Base-by-base conservation (phyloP, 2,888 invertebrate species). In the Ennomos erosarius region DNA sequence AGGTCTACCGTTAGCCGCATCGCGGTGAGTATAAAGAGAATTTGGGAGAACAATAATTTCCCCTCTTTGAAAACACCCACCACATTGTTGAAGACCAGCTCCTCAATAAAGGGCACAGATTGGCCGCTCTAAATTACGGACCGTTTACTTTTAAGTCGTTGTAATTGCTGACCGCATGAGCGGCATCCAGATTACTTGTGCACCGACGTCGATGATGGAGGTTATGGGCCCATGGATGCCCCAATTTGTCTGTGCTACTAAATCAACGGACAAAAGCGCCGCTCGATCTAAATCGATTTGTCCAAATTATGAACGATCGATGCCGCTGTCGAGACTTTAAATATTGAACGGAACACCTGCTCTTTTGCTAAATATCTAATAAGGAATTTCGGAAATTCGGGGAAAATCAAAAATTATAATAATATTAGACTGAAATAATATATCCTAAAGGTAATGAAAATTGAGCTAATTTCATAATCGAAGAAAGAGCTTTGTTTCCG, bases 281-380 rank as follows among this genome's bases (percentile, higher is more conserved):
- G 88, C 87, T 60, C 81, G 87, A 82, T 90, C 89, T 88, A 87
- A 90, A 90, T 88, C 91, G 90, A 90, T 90, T 86, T 88, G 87
- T 89, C 80, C 85, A 86, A 91, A 90, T 91, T 90, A 90, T 82
- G 78, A 82, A 71, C 72, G 74, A 69, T 73, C 70, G 71, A 69
- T 69, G 70, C 71, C 64, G 65, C 64, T 67, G 79, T 83, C 59
- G 59, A 55, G 47, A 55, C 78, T 85, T 82, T 85, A 82, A 85
- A 86, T 81, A 85, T 84, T 83, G 75, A 78, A 81, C 78, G 74
- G 73, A 74, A 72, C 81, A 81, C 76, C 78, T 77, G 80, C 76
- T 62, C 73, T 71, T 79, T 79, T 58, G 75, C 78, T 68, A 69
- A 70, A 62, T 16, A 3, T 16, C 16, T 16, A 16, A 16, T 64